Percentiles rank a stretch among this genome's conserved stretches.
These are phyloP conservation scores for Xanthorhoe designata DNA, from an alignment of 2,888 invertebrate species.

Conservation along the genomic window DNA sequence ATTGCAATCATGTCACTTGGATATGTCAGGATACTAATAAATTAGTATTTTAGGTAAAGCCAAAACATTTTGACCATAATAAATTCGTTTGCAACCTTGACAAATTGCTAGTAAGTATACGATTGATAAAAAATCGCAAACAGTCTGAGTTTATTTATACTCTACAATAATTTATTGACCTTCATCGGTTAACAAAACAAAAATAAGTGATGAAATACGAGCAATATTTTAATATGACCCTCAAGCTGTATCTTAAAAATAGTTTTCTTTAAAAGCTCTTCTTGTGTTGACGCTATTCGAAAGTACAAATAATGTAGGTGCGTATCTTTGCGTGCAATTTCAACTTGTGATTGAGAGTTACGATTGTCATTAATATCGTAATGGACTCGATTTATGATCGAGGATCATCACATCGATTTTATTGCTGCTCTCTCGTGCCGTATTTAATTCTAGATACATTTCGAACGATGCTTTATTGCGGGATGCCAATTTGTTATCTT, in stretches of 20 bases:
- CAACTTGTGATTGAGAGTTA: conserved; percentile 75
- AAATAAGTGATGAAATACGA: conserved; percentile 42
- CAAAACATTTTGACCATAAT: neutral
- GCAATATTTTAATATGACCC: conserved; percentile 44
- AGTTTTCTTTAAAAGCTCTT: conserved; percentile 46
- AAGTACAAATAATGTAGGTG: conserved; percentile 53
- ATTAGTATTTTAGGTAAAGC: neutral
- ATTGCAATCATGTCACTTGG: too few species aligned
- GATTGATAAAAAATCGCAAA: conserved; percentile 1
- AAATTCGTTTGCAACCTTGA: neutral
- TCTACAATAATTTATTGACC: conserved; percentile 43
- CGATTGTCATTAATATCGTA: conserved; percentile 78
- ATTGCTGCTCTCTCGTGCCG: conserved; percentile 57
- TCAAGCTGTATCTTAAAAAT: conserved; percentile 43
- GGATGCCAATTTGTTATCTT: conserved; percentile 60
- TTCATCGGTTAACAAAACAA: conserved; percentile 40
- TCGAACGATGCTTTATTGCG: conserved; percentile 57
- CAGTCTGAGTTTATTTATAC: conserved; percentile 38
- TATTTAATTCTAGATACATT: conserved; percentile 63
- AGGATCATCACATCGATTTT: conserved; percentile 69
- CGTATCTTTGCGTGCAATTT: conserved; percentile 62
- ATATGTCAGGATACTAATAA: neutral
- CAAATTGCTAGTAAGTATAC: neutral
- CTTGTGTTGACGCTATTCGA: conserved; percentile 54
- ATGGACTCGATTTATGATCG: conserved; percentile 74